A percentile compares a stretch with the other conserved stretches of the same genome.
phyloP scores from a whole-genome alignment of 2,888 invertebrate genomes.

The Nephrotoma appendiculata region DNA sequence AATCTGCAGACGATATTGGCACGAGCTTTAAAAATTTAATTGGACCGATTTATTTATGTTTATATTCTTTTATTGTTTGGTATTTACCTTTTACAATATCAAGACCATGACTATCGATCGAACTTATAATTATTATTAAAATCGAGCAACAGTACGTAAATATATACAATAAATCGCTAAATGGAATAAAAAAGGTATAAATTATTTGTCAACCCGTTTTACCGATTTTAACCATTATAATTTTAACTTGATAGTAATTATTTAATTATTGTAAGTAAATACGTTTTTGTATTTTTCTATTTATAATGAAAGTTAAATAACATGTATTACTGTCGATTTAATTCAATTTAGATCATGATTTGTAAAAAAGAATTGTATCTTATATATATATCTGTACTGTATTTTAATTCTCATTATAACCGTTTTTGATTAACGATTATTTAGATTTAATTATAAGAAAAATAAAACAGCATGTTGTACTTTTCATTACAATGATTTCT shows the following conservation, averaged over 20 bases:
- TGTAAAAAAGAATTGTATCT: background rate
- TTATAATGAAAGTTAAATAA: background rate
- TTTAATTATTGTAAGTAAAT: background rate
- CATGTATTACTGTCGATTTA: background rate
- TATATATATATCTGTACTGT: background rate
- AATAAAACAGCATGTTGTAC: background rate
- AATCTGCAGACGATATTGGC: too few relatives aligned
- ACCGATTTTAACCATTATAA: background rate
- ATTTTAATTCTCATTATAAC: background rate
- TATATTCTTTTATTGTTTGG: background rate
- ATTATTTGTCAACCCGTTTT: background rate
- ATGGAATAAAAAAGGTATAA: background rate
- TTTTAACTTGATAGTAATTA: background rate
- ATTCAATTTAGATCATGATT: background rate
- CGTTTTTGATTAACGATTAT: background rate
- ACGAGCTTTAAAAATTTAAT: too few relatives aligned
- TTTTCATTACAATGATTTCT: background rate
- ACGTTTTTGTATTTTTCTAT: background rate
- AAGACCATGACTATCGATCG: background rate
- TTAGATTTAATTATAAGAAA: background rate
- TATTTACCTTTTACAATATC: too few relatives aligned
- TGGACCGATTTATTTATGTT: background rate
- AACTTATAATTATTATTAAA: background rate
- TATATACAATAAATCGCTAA: background rate
- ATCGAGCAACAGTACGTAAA: background rate